Evolutionary conservation across 2,797 vertebrate species (phyloP).

Genomic region (Botia almorhae): DNA sequence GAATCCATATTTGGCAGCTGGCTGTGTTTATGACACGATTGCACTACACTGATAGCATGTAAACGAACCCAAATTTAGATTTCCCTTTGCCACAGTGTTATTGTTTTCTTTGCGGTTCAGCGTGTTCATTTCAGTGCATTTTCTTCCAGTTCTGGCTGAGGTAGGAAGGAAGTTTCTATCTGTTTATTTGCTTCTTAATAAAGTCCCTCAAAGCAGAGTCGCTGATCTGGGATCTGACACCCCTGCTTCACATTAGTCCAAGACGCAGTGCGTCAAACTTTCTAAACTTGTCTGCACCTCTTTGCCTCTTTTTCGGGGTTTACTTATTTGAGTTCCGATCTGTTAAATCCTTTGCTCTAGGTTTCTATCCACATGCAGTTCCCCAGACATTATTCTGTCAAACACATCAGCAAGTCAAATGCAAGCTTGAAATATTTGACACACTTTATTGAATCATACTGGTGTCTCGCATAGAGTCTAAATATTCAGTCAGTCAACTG

Average conservation of each 20-base stretch:
- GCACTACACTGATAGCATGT: constrained; percentile 42
- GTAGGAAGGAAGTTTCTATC: neutral
- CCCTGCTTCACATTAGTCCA: neutral
- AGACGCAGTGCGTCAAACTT: neutral
- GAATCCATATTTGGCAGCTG: constrained; percentile 46
- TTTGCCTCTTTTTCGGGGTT: constrained; percentile 2
- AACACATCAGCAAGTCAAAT: constrained; percentile 48
- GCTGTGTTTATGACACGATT: constrained; percentile 39
- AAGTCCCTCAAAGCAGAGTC: neutral
- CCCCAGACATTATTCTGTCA: constrained; percentile 34
- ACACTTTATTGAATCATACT: constrained; percentile 29
- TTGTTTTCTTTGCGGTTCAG: constrained; percentile 19
- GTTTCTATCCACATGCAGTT: constrained; percentile 27
- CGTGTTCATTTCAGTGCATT: constrained; percentile 1
- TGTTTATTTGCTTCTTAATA: constrained; percentile 3
- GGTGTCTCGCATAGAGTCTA: constrained; percentile 23
- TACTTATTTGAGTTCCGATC: neutral
- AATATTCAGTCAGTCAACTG: constrained; percentile 37
- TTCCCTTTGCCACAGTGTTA: constrained; percentile 44
- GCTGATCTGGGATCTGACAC: constrained; percentile 16
- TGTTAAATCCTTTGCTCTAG: constrained; percentile 36
- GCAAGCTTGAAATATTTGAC: constrained; percentile 38
- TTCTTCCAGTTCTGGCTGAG: neutral
- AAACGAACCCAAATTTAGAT: constrained; percentile 49
- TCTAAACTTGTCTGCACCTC: constrained; percentile 6